These are phyloP conservation scores for Glaucidium brasilianum DNA, from an alignment of 2,113 vertebrate genomes.

Conservation along the genomic window DNA sequence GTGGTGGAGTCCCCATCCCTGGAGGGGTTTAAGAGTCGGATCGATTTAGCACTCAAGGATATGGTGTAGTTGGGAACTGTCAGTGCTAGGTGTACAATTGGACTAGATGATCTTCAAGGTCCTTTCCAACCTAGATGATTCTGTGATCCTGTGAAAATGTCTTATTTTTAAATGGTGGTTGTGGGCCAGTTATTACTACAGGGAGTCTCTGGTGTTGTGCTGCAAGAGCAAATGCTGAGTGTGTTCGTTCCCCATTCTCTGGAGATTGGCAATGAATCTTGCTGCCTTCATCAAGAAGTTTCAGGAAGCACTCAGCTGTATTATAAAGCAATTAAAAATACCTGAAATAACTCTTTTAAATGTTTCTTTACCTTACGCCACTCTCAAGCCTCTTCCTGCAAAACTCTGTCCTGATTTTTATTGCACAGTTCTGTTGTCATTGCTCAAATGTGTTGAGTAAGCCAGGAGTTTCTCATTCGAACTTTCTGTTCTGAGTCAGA, in stretches of 20 bases:
- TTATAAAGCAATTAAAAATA: not conserved
- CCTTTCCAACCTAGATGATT: too few relatives aligned
- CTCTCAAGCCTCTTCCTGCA: not conserved
- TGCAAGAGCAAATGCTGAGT: not conserved
- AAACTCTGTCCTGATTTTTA: not conserved
- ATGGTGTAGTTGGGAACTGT: too few relatives aligned
- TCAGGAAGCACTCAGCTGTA: not conserved
- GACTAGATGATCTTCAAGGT: too few relatives aligned
- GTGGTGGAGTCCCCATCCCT: too few relatives aligned
- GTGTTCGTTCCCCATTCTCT: not conserved
- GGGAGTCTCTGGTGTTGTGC: not conserved
- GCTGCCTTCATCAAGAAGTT: not conserved
- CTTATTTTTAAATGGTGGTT: not conserved
- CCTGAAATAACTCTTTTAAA: not conserved
- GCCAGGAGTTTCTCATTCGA: not conserved
- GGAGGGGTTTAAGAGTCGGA: too few relatives aligned
- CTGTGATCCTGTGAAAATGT: not conserved
- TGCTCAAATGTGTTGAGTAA: not conserved
- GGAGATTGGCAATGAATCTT: not conserved
- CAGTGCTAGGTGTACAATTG: too few relatives aligned
- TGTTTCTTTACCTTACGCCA: not conserved
- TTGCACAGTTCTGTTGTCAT: not conserved
- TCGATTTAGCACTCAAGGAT: too few relatives aligned
- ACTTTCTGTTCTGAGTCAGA: not conserved
- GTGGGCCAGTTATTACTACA: not conserved